These are phyloP conservation scores for Clinocottus analis DNA, from an alignment of 2,113 vertebrate species.

Conservation along the genomic window DNA sequence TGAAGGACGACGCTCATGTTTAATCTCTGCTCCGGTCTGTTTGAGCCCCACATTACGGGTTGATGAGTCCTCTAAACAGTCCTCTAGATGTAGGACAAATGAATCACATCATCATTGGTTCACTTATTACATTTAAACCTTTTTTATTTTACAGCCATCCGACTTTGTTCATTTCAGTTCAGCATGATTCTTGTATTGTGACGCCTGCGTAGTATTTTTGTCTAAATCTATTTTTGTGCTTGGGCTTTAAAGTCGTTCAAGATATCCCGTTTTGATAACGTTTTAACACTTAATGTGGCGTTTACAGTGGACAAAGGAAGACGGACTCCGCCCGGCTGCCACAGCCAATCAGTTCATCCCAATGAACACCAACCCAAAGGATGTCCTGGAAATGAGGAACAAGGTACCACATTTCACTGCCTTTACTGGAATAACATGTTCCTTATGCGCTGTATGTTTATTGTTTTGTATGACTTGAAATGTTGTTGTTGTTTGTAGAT, in stretches of 20 bases:
- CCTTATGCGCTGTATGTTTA: background rate
- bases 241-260: constrained; percentile 43
- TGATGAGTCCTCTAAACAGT: constrained; percentile 11
- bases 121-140: constrained; percentile 70
- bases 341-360: constrained; percentile 99
- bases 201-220: constrained; percentile 72
- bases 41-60: background rate
- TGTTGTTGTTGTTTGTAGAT: constrained; percentile 82
- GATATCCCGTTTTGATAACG: constrained; percentile 29
- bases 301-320: constrained; percentile 98
- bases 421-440: background rate
- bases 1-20: no score
- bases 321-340: constrained; percentile 90
- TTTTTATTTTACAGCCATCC: constrained; percentile 49
- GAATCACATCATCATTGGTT: constrained; percentile 88
- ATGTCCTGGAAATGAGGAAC: constrained; percentile 99
- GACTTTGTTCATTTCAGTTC: constrained; percentile 76
- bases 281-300: constrained; percentile 77
- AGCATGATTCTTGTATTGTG: constrained; percentile 87
- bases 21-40: background rate
- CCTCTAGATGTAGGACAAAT: background rate
- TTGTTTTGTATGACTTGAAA: background rate
- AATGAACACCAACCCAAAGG: constrained; percentile 97
- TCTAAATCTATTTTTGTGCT: constrained; percentile 64
- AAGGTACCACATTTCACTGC: constrained; percentile 83